phyloP scores from a whole-genome alignment of 2,797 vertebrate species.

The Lagorchestes hirsutus region DNA sequence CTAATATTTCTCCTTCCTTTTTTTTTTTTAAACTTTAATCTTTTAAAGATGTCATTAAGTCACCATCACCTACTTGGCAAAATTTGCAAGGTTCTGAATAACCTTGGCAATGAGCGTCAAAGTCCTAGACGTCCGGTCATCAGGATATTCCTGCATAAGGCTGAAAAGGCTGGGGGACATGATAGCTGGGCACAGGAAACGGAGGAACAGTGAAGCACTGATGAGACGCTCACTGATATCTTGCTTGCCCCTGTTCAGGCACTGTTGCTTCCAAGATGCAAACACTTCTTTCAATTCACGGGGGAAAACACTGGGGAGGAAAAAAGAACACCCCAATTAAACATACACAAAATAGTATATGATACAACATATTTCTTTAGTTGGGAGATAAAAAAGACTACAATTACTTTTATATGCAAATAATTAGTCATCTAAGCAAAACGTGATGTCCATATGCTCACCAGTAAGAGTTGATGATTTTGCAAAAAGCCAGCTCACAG shows the following conservation, averaged over 20 bases:
- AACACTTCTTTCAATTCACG: conserved; percentile 98
- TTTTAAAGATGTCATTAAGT: conserved; percentile 13
- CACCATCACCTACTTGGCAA: conserved; percentile 91
- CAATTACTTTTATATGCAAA: neutral
- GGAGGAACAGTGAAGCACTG: conserved; percentile 96
- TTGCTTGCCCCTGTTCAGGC: conserved; percentile 92
- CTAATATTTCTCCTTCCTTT: conserved; percentile 29
- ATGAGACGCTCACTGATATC: conserved; percentile 96
- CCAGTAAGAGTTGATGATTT: conserved; percentile 99
- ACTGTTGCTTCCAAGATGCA: conserved; percentile 96
- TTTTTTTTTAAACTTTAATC: conserved; percentile 28
- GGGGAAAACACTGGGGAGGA: conserved; percentile 92
- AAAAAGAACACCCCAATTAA: neutral
- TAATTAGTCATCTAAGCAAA: neutral
- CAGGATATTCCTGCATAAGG: conserved; percentile 97
- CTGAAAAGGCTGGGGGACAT: conserved; percentile 98
- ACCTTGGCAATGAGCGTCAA: conserved; percentile 98
- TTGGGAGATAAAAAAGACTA: conserved; percentile 24
- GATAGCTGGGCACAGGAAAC: conserved; percentile 97
- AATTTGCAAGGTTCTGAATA: conserved; percentile 99
- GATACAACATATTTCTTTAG: conserved; percentile 4
- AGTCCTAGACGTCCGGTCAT: conserved; percentile 94
- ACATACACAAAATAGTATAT: neutral
- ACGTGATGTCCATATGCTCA: conserved; percentile 79
- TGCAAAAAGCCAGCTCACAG: conserved; percentile 98